Percentiles rank a stretch among this genome's conserved stretches.
Evolutionary conservation across 1,140 invertebrate genomes (phyloP).

Genomic region (Solenopsis fugax): DNA sequence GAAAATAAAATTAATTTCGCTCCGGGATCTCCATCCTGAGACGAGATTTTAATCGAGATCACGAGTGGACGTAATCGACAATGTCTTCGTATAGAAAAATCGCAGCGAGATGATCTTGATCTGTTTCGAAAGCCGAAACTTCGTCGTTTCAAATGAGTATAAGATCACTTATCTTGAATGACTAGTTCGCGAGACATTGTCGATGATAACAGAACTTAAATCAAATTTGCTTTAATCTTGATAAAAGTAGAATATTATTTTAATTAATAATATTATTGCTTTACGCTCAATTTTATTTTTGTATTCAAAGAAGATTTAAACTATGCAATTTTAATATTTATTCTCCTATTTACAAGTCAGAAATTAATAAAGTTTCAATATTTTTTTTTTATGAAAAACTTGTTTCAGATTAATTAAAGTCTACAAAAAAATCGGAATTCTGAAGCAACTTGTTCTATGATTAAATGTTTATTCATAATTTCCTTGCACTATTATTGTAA

Average conservation of each 20-base stretch:
- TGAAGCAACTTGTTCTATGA: too few species aligned
- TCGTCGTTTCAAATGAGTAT: background rate
- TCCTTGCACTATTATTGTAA: background rate
- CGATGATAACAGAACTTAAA: background rate
- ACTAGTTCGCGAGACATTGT: background rate
- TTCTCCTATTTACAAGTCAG: background rate
- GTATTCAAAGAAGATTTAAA: background rate
- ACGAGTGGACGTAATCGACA: background rate
- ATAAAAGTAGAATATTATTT: background rate
- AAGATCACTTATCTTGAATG: background rate
- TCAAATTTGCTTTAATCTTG: background rate
- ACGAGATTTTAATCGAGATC: background rate
- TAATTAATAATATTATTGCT: background rate
- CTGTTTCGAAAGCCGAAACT: background rate
- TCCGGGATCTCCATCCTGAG: background rate
- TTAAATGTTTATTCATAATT: background rate
- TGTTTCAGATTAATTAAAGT: background rate
- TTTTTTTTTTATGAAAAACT: conserved; percentile 1
- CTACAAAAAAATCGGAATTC: background rate
- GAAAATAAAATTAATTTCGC: background rate
- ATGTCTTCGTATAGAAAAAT: background rate
- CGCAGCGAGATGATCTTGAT: background rate
- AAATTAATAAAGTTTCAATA: background rate
- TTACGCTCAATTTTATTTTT: background rate
- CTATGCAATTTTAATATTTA: background rate